Conservation (phyloP, 2,888 invertebrate genomes). For the Linyphia triangularis region DNA sequence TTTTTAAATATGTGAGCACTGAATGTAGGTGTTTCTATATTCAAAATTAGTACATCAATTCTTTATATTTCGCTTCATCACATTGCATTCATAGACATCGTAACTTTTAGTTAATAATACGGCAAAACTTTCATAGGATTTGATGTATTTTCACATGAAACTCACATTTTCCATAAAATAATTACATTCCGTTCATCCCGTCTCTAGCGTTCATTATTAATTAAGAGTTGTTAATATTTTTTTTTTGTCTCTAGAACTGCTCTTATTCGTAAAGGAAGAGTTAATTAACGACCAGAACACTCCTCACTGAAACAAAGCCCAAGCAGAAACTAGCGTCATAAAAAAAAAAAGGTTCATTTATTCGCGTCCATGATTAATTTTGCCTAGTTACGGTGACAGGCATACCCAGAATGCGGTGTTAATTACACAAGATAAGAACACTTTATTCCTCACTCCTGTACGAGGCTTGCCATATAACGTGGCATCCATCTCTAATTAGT, state of each 20-base stretch:
- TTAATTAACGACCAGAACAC: slow-evolving; percentile 50
- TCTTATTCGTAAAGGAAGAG: slow-evolving; percentile 1
- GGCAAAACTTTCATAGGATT: no score
- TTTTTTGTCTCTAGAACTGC: background rate
- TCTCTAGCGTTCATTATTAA: slow-evolving; percentile 2
- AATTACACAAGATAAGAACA: slow-evolving; percentile 59
- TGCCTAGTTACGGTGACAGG: slow-evolving; percentile 65
- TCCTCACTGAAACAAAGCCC: background rate
- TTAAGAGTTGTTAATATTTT: background rate
- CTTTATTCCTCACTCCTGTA: slow-evolving; percentile 29
- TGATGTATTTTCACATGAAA: no score
- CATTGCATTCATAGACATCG: no score
- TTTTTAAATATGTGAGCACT: no score
- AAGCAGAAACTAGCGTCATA: slow-evolving; percentile 8
- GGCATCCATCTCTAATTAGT: slow-evolving; percentile 63
- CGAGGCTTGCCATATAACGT: slow-evolving; percentile 6
- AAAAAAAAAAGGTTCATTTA: slow-evolving; percentile 37
- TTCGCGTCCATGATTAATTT: slow-evolving; percentile 55
- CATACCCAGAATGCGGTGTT: slow-evolving; percentile 51
- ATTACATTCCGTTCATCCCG: background rate
- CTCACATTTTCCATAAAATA: background rate
- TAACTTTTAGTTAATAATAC: background rate
- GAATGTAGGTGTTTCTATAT: no score
- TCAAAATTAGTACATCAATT: no score
- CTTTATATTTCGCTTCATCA: no score